Evolutionary conservation across 2,888 invertebrate species (phyloP).

Genomic region (Antheraea yamamai): DNA sequence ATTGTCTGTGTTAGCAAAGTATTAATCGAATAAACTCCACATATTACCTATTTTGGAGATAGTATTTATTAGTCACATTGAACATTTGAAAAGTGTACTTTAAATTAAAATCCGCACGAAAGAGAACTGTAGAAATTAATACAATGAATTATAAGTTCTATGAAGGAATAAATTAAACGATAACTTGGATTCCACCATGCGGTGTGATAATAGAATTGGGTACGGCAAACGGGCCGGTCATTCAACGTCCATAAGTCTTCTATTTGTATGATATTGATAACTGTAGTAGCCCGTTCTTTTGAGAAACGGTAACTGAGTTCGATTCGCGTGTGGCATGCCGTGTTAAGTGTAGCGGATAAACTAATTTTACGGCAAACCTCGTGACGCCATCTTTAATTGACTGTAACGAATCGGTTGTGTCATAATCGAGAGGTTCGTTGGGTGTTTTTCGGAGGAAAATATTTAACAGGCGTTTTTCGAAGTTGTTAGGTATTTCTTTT

Average conservation of each 20-base stretch:
- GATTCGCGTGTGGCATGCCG: conserved; percentile 38
- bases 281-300: conserved; percentile 29
- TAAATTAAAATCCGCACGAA: too few relatives aligned
- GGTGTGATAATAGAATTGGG: not conserved
- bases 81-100: too few relatives aligned
- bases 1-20: not conserved
- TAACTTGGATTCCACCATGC: not conserved
- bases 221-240: conserved; percentile 13
- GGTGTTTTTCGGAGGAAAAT: not conserved
- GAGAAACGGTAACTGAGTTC: conserved; percentile 9
- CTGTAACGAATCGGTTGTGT: conserved; percentile 56
- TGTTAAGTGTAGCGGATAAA: conserved; percentile 52
- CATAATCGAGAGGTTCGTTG: conserved; percentile 40
- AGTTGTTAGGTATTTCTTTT: too few relatives aligned
- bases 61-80: too few relatives aligned
- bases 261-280: conserved; percentile 33
- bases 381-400: conserved; percentile 52
- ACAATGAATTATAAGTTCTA: too few relatives aligned
- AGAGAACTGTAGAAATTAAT: not conserved
- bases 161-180: too few relatives aligned
- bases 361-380: conserved; percentile 48
- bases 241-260: conserved; percentile 4
- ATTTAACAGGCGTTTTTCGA: not conserved
- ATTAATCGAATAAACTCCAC: too few relatives aligned
- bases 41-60: too few relatives aligned